A percentile compares a stretch with the other conserved stretches of the same genome.
These are phyloP conservation scores for Chamaetylas fuelleborni DNA, from an alignment of 2,113 vertebrate species.

Conservation along the genomic window DNA sequence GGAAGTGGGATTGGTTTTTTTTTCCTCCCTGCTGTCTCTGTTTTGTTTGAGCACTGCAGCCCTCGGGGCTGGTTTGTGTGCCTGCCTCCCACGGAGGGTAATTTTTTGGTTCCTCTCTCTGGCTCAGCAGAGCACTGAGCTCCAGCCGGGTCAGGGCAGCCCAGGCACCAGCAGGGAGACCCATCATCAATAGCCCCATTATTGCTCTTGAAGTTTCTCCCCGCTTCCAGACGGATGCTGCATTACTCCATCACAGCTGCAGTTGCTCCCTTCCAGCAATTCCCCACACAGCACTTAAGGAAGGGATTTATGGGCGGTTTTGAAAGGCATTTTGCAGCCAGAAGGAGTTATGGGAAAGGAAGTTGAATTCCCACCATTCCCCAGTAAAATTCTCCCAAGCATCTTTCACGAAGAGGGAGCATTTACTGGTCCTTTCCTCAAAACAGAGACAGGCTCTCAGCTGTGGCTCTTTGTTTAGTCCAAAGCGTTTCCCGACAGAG, in stretches of 20 bases:
- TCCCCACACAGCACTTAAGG: slow-evolving; percentile 45
- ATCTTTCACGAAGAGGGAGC: background rate
- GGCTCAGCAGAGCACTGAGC: background rate
- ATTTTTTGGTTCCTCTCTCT: background rate
- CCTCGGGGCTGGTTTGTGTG: background rate
- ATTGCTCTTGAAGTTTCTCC: slow-evolving; percentile 8
- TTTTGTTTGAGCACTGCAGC: slow-evolving; percentile 14
- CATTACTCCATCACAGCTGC: slow-evolving; percentile 48
- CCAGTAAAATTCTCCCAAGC: slow-evolving; percentile 4
- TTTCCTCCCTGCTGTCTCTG: background rate
- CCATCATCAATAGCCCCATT: background rate
- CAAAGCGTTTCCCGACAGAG: background rate
- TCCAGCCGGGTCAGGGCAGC: slow-evolving; percentile 24
- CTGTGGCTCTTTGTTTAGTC: slow-evolving; percentile 37
- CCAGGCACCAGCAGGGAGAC: background rate
- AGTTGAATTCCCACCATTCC: slow-evolving; percentile 43
- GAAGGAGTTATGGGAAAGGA: slow-evolving; percentile 55
- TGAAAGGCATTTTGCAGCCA: slow-evolving; percentile 22
- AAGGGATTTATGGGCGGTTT: slow-evolving; percentile 57
- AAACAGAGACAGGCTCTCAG: slow-evolving; percentile 14
- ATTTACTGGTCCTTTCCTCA: background rate
- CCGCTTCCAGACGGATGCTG: slow-evolving; percentile 7
- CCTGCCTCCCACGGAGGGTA: slow-evolving; percentile 33
- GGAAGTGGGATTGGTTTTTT: background rate
- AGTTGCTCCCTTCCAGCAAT: slow-evolving; percentile 57